Evolutionary conservation across 2,113 vertebrate species (phyloP).

Genomic region (Seriola rivoliana): DNA sequence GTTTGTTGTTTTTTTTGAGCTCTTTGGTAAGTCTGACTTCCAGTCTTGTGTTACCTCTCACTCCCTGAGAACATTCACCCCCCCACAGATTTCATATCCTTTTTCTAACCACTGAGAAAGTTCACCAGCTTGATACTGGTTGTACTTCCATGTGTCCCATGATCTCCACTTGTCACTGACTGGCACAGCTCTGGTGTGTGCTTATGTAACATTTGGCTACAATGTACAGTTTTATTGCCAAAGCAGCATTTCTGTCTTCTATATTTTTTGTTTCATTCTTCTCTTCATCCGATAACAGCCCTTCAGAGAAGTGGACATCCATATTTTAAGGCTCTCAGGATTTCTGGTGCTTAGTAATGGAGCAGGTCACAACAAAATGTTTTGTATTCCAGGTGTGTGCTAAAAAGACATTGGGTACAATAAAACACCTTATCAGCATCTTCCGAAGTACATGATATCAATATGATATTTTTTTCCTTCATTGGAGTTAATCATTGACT

Average conservation of each 20-base stretch:
- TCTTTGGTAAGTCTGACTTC: background rate
- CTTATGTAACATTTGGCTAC: background rate
- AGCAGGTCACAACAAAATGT: background rate
- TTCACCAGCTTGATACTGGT: background rate
- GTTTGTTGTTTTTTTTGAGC: background rate
- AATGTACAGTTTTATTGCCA: background rate
- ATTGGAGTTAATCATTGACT: background rate
- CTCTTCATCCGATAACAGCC: background rate
- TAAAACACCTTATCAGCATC: background rate
- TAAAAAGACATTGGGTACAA: background rate
- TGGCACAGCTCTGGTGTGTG: too few species aligned
- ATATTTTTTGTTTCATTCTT: background rate
- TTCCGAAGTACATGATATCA: background rate
- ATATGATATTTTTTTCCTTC: background rate
- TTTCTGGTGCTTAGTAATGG: background rate
- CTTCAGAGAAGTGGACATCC: too few species aligned
- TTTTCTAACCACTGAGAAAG: background rate
- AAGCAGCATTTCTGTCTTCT: background rate
- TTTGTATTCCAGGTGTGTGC: background rate
- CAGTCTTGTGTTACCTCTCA: too few species aligned
- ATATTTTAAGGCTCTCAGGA: background rate
- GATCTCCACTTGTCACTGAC: background rate
- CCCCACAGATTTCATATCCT: background rate
- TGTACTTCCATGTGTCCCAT: background rate
- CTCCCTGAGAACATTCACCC: background rate